These are phyloP conservation scores for Holothuria glaberrima DNA, from an alignment of 35 echinoderm and acorn worm species.

Conservation along the genomic window DNA sequence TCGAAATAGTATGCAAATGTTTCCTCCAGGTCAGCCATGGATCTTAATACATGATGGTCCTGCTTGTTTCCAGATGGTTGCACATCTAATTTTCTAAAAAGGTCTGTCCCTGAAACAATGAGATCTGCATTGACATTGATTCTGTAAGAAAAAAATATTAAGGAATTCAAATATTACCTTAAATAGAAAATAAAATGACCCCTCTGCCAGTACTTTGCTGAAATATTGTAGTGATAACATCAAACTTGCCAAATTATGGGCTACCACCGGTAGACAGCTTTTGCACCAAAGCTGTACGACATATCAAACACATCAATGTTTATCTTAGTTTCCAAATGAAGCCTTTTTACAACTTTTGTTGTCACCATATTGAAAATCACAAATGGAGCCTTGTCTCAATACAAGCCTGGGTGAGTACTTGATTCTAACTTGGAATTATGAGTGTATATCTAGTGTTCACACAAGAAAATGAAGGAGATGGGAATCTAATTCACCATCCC, in stretches of 20 bases:
- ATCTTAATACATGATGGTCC: conserved; percentile 64
- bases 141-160: conserved; percentile 44
- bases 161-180: neutral
- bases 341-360: neutral
- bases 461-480: too few species aligned
- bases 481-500: too few species aligned
- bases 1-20: conserved; percentile 81
- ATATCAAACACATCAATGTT: neutral
- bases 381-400: too few species aligned
- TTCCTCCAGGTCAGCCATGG: conserved; percentile 73
- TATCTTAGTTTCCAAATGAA: too few species aligned
- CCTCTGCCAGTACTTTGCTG: neutral
- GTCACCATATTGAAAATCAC: too few species aligned
- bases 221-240: neutral
- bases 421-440: too few species aligned
- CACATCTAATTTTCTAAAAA: conserved; percentile 68
- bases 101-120: conserved; percentile 82
- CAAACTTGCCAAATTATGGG: neutral
- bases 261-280: neutral
- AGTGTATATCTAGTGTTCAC: too few species aligned
- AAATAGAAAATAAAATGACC: neutral
- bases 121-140: conserved; percentile 95
- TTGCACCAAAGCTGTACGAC: neutral
- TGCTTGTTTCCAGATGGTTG: conserved; percentile 43
- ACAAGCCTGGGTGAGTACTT: too few species aligned